Base-by-base conservation (phyloP, 2,797 vertebrate species). In the Echeneis naucrates region DNA sequence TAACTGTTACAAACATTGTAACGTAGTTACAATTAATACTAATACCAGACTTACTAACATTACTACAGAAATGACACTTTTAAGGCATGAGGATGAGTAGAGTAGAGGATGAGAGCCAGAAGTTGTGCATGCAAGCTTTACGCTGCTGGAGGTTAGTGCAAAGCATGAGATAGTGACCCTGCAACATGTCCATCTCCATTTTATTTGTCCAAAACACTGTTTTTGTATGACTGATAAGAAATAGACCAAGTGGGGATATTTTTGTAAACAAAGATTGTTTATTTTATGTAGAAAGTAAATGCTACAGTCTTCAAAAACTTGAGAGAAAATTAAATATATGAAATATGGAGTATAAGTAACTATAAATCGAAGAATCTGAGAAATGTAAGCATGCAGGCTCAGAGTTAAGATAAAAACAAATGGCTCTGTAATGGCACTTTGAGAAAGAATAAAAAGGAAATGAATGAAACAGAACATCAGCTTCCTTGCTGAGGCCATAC, bases 371-470 rank as follows among this genome's bases (percentile, higher is more conserved):
- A 80, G 72, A 85, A 91, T 94, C 86, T 92, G 78, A 68, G 88
- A 79, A 92, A 91, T 91, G 91, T 92, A 96, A 95, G 94, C 96
- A 96, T 96, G 95, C 95, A 96, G 87, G 92, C 88, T 94, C 87
- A 84, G 86, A 88, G 93, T 95, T 96, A 96, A 94, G 84, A 87
- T 88, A 84, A 88, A 88, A 81, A 86, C 83, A 90, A 90, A 90
- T 82, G 88, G 88, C 83, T 93, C 89, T 90, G 89, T 87, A 90
- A 90, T 89, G 90, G 93, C 89, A 93, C 88, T 90, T 93, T 73
- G 77, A 91, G 81, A 84, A 67, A 85, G 81, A 87, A 83, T 86
- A 77, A 78, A 82, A 82, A 61, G 65, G 82, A 88, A 87, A 81
- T 69, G 47, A 72, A 85, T 80, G 77, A 88, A 90, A 90, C 70